These are phyloP conservation scores for Mesocricetus auratus DNA, from an alignment of 2,113 vertebrate species.

Conservation along the genomic window DNA sequence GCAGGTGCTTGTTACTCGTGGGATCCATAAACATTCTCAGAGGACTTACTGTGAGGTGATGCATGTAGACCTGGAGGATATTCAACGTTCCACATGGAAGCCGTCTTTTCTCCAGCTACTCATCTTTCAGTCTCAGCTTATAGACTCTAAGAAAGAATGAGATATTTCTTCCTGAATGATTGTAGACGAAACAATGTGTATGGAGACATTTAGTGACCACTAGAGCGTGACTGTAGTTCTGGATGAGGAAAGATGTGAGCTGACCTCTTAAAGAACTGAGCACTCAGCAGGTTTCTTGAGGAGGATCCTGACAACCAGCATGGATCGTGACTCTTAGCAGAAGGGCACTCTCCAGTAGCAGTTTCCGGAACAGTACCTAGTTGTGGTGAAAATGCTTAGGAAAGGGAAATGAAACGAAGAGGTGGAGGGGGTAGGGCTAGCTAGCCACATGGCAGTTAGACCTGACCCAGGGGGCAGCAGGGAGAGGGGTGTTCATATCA, in stretches of 20 bases:
- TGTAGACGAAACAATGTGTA: not conserved
- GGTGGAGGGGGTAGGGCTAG: not conserved
- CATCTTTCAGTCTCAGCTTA: not conserved
- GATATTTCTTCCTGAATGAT: not conserved
- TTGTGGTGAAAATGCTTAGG: not conserved
- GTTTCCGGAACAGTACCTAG: conserved; percentile 20
- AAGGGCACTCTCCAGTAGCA: not conserved
- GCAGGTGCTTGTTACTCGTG: not conserved
- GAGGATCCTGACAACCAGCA: not conserved
- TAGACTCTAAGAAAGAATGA: not conserved
- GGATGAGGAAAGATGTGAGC: not conserved
- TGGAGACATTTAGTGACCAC: not conserved
- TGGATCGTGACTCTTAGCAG: not conserved
- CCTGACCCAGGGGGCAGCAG: not conserved
- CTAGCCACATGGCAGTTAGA: not conserved
- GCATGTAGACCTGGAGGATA: rapidly evolving
- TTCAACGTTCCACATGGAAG: not conserved
- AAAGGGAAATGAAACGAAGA: conserved; percentile 57
- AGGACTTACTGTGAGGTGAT: not conserved
- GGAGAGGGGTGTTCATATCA: rapidly evolving
- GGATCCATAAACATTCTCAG: not conserved
- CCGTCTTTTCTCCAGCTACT: not conserved
- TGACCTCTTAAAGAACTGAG: not conserved
- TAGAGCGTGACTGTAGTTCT: not conserved
- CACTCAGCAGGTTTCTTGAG: not conserved